Percentiles rank a stretch among this genome's conserved stretches.
Conservation (phyloP, 2,113 vertebrate species). For the Bubalus kerabau region DNA sequence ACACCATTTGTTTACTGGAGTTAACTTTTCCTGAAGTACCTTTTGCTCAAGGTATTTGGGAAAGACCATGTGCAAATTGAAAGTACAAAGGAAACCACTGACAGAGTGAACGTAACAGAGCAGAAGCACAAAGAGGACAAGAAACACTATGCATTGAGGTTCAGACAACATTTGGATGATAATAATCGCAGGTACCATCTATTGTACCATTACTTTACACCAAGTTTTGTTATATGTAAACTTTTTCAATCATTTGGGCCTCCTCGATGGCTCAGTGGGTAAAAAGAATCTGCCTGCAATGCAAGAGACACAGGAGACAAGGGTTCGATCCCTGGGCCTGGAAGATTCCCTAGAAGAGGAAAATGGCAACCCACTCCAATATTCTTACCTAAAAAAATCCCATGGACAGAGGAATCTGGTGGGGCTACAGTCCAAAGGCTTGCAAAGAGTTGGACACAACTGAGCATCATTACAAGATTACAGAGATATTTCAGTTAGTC, state of each 20-base stretch:
- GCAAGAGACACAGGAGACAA: background rate
- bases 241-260: background rate
- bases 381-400: background rate
- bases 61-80: background rate
- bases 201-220: background rate
- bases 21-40: background rate
- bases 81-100: background rate
- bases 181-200: background rate
- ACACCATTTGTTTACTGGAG: background rate
- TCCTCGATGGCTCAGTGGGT: background rate
- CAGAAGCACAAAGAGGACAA: background rate
- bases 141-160: background rate
- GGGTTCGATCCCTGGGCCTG: background rate
- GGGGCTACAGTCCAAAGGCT: background rate
- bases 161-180: background rate
- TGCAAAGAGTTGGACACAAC: background rate
- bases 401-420: background rate
- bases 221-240: background rate
- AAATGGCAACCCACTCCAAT: background rate
- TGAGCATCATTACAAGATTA: background rate
- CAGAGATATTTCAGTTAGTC: background rate
- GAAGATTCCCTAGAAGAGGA: background rate
- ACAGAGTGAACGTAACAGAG: background rate
- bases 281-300: background rate
- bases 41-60: background rate